A percentile compares a stretch with the other conserved stretches of the same genome.
phyloP scores from a whole-genome alignment of 2,113 vertebrate species.

The Laticauda laticaudata region DNA sequence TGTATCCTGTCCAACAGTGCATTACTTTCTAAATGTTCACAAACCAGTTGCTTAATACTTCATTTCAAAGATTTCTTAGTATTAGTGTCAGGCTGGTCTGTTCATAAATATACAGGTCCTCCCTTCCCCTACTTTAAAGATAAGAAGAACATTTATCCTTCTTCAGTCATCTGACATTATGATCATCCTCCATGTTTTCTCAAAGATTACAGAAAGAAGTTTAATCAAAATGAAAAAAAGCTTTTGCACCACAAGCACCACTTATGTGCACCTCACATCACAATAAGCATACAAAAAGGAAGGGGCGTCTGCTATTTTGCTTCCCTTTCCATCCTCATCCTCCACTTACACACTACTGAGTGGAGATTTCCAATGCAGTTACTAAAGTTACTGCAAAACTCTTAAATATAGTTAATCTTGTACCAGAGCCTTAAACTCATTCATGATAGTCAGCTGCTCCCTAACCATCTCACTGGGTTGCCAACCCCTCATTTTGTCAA shows the following conservation, averaged over 20 bases:
- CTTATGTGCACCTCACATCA: neutral
- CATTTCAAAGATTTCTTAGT: neutral
- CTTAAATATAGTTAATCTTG: neutral
- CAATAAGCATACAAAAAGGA: neutral
- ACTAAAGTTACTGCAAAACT: neutral
- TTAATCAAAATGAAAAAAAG: neutral
- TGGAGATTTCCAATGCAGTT: neutral
- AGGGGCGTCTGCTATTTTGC: neutral
- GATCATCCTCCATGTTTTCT: neutral
- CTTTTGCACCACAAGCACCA: neutral
- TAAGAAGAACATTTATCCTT: neutral
- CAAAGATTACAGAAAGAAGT: neutral
- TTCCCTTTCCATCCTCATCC: neutral
- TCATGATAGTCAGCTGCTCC: neutral
- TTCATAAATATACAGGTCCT: neutral
- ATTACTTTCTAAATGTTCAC: neutral
- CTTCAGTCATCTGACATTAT: neutral
- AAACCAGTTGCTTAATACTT: neutral
- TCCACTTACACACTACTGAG: neutral
- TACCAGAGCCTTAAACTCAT: neutral
- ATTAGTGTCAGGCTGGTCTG: neutral
- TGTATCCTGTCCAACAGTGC: neutral
- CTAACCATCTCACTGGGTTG: neutral
- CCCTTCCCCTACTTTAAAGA: neutral
- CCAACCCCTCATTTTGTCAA: neutral